phyloP scores from a whole-genome alignment of 2,113 vertebrate species.

The Ailurus styani region DNA sequence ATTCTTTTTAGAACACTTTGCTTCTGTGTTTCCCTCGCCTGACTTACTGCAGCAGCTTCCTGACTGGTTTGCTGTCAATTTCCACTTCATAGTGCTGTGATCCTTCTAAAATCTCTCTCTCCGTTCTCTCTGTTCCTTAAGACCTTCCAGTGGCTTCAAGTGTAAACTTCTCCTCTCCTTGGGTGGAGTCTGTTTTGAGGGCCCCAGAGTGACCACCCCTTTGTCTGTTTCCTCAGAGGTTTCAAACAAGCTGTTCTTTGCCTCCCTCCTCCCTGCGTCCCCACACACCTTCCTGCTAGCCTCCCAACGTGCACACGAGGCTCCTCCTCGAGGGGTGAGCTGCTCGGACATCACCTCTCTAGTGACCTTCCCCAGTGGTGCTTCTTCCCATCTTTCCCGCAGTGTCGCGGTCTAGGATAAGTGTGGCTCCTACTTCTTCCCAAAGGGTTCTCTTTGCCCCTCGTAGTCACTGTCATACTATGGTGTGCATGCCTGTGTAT shows the following conservation, averaged over 20 bases:
- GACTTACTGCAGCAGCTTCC: neutral
- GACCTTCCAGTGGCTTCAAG: neutral
- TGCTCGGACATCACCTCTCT: neutral
- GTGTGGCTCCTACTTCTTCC: neutral
- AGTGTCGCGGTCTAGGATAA: neutral
- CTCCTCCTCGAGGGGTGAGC: neutral
- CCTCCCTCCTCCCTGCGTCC: neutral
- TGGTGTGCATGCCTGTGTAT: neutral
- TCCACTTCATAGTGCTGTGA: neutral
- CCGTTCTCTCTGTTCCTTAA: neutral
- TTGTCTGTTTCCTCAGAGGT: neutral
- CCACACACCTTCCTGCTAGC: neutral
- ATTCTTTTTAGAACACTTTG: neutral
- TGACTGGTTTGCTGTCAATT: neutral
- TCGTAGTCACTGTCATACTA: neutral
- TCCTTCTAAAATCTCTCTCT: neutral
- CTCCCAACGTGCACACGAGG: neutral
- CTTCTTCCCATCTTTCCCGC: neutral
- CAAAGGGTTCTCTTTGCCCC: neutral
- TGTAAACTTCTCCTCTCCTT: neutral
- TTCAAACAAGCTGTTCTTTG: neutral
- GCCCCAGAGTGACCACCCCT: neutral
- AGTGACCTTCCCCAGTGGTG: accelerated
- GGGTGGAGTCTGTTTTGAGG: neutral
- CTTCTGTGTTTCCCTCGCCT: neutral